phyloP scores from a whole-genome alignment of 1,140 invertebrate species.

The Gonatopus flavifemur region DNA sequence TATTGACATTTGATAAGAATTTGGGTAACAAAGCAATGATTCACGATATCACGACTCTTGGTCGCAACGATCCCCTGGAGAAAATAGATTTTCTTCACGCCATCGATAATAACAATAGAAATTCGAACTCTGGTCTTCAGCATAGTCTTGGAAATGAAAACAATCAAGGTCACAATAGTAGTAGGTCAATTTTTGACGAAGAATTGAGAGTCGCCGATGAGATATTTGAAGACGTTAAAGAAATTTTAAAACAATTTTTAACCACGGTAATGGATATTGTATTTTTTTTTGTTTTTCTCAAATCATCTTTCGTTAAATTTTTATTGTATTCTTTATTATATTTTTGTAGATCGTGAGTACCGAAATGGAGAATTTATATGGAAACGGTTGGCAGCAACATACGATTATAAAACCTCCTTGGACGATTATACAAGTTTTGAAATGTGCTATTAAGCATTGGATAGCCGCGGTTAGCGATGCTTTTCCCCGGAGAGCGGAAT shows the following conservation, averaged over 20 bases:
- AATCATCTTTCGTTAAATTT: neutral
- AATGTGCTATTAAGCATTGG: constrained; percentile 52
- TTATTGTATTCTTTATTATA: constrained; percentile 3
- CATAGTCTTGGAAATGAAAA: neutral
- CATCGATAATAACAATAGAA: neutral
- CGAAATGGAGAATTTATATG: constrained; percentile 47
- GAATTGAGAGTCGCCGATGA: constrained; percentile 38
- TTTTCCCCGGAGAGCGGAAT: constrained; percentile 32
- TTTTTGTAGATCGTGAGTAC: constrained; percentile 41
- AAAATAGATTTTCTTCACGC: constrained; percentile 38
- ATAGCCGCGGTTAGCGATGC: constrained; percentile 46
- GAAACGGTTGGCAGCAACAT: constrained; percentile 40
- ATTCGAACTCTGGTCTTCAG: constrained; percentile 9
- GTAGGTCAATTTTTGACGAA: constrained; percentile 5
- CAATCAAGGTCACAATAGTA: neutral
- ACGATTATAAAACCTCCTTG: constrained; percentile 50
- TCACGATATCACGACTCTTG: constrained; percentile 39
- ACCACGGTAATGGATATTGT: constrained; percentile 30
- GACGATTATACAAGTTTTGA: constrained; percentile 37
- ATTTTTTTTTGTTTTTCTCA: constrained; percentile 5
- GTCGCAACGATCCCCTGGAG: constrained; percentile 39
- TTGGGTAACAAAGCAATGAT: constrained; percentile 52
- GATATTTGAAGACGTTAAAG: constrained; percentile 37
- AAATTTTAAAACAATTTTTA: constrained; percentile 33
- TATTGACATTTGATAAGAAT: constrained; percentile 53